Percentiles rank a stretch among this genome's conserved stretches.
Evolutionary conservation across 2,113 vertebrate genomes (phyloP).

Genomic region (Solenodon paradoxus): DNA sequence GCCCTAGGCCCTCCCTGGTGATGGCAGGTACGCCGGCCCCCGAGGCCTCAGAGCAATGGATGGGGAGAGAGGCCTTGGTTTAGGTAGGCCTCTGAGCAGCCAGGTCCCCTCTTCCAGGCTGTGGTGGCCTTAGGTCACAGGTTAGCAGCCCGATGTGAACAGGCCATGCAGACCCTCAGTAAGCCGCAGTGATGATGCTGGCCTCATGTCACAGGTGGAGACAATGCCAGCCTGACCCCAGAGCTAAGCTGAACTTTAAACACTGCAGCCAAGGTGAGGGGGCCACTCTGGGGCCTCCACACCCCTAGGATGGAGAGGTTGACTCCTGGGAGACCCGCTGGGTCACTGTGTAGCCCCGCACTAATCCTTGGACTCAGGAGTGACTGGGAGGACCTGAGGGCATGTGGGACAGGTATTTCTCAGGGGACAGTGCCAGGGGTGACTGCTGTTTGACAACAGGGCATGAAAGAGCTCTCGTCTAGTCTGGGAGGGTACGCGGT

Average conservation of each 20-base stretch:
- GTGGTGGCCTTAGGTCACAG: not conserved
- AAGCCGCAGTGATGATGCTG: not conserved
- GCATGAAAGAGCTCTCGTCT: not conserved
- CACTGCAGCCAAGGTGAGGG: not conserved
- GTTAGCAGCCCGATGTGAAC: not conserved
- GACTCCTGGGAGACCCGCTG: not conserved
- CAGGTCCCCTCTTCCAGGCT: not conserved
- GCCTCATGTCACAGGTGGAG: accelerated
- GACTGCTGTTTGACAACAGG: not conserved
- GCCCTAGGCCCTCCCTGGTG: not conserved
- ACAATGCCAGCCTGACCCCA: not conserved
- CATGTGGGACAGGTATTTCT: not conserved
- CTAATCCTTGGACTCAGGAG: not conserved
- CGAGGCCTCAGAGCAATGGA: not conserved
- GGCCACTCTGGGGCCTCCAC: not conserved
- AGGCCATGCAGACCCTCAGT: not conserved
- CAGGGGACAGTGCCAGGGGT: not conserved
- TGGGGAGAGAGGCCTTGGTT: not conserved
- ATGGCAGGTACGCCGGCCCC: not conserved
- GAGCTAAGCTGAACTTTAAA: not conserved
- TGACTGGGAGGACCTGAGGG: not conserved
- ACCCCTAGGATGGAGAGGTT: not conserved
- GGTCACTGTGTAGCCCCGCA: not conserved
- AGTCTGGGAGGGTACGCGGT: too few species aligned
- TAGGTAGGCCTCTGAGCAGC: not conserved